A percentile compares a stretch with the other conserved stretches of the same genome.
These are phyloP conservation scores for Oligia latruncula DNA, from an alignment of 2,888 invertebrate species.

Conservation along the genomic window DNA sequence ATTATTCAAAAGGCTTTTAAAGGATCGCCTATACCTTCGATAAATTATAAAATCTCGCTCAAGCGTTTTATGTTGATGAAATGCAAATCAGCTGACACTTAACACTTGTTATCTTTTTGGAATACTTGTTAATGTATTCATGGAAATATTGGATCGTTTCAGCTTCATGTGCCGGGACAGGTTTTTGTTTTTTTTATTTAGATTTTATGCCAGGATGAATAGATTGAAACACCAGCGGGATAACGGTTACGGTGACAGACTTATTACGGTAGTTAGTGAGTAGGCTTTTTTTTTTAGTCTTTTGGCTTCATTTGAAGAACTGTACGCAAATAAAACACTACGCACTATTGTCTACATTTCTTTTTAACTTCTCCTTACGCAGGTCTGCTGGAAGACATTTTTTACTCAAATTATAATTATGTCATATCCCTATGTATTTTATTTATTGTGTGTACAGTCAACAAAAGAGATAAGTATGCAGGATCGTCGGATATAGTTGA, in stretches of 20 bases:
- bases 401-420: no score
- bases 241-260: not conserved
- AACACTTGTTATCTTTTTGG: slow-evolving; percentile 59
- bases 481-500: no score
- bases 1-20: slow-evolving; percentile 79
- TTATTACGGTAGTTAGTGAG: no score
- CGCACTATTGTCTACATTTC: no score
- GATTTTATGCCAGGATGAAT: not conserved
- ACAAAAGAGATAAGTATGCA: no score
- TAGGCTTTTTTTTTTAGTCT: not conserved
- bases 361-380: no score
- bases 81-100: slow-evolving; percentile 77
- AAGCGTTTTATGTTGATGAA: slow-evolving; percentile 76
- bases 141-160: slow-evolving; percentile 39
- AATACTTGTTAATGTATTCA: slow-evolving; percentile 61
- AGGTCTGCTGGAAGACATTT: no score
- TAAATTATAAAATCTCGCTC: slow-evolving; percentile 80
- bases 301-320: not conserved
- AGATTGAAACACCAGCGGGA: not conserved
- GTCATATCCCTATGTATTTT: no score
- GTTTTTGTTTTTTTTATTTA: not conserved
- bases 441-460: no score
- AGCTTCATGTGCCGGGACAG: not conserved
- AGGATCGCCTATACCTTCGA: slow-evolving; percentile 77
- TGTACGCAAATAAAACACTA: not conserved